phyloP scores from a whole-genome alignment of 2,113 vertebrate genomes.

The Pseudopipra pipra region DNA sequence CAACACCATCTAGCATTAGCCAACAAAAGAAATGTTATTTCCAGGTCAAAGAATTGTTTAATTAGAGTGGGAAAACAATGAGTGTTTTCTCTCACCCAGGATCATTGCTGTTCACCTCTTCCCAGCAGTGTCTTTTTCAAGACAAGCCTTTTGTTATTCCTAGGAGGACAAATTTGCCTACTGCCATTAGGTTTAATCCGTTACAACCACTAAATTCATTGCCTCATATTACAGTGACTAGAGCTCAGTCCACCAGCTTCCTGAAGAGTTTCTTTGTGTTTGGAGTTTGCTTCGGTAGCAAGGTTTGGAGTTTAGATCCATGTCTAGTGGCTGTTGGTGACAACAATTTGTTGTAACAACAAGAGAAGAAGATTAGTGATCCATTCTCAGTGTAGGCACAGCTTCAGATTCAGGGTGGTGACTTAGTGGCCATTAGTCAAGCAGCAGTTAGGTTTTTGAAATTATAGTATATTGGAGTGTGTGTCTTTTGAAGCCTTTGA shows the following conservation, averaged over 20 bases:
- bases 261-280: not conserved
- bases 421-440: not conserved
- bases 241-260: not conserved
- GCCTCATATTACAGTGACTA: not conserved
- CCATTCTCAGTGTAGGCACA: not conserved
- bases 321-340: not conserved
- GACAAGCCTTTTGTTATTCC: not conserved
- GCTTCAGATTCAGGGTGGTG: not conserved
- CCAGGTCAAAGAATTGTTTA: conserved; percentile 26
- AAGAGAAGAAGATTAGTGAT: not conserved
- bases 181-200: not conserved
- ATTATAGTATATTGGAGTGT: not conserved
- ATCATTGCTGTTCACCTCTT: not conserved
- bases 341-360: not conserved
- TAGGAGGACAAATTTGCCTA: not conserved
- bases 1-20: not conserved
- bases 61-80: not conserved
- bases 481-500: not conserved
- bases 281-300: not conserved
- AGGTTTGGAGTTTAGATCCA: not conserved
- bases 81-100: not conserved
- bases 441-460: not conserved
- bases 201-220: not conserved
- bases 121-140: not conserved
- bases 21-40: conserved; percentile 45